Evolutionary conservation across 2,113 vertebrate species (phyloP).

Genomic region (Zosterops borbonicus): DNA sequence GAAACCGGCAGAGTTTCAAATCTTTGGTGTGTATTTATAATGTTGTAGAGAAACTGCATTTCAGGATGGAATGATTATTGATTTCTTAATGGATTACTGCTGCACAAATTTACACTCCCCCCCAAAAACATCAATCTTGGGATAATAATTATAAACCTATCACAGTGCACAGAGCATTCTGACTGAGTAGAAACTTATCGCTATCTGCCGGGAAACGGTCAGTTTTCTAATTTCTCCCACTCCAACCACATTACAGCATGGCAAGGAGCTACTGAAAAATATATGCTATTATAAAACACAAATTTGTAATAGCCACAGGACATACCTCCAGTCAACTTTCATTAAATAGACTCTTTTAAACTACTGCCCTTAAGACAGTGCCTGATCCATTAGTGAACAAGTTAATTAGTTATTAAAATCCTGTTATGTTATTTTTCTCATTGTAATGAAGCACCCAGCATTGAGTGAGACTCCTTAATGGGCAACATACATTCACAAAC

Average conservation of each 20-base stretch:
- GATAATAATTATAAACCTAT: conserved; percentile 82
- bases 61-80: conserved; percentile 79
- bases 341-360: conserved; percentile 21
- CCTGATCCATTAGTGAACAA: not conserved
- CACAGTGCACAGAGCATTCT: conserved; percentile 64
- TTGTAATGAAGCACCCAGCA: conserved; percentile 15
- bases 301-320: conserved; percentile 57
- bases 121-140: conserved; percentile 75
- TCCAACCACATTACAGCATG: conserved; percentile 67
- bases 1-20: conserved; percentile 23
- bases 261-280: conserved; percentile 62
- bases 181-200: conserved; percentile 71
- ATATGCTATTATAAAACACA: conserved; percentile 52
- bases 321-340: conserved; percentile 44
- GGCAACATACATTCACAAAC: conserved; percentile 49
- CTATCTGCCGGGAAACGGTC: conserved; percentile 78
- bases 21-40: conserved; percentile 69
- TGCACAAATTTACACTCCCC: conserved; percentile 80
- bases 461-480: conserved; percentile 30
- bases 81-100: conserved; percentile 85
- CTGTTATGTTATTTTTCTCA: conserved; percentile 34
- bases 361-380: conserved; percentile 14
- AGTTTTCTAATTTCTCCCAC: conserved; percentile 72
- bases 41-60: conserved; percentile 69
- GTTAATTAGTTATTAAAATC: conserved; percentile 32